These are phyloP conservation scores for Hirundo rustica DNA, from an alignment of 2,797 vertebrate species.

Conservation along the genomic window DNA sequence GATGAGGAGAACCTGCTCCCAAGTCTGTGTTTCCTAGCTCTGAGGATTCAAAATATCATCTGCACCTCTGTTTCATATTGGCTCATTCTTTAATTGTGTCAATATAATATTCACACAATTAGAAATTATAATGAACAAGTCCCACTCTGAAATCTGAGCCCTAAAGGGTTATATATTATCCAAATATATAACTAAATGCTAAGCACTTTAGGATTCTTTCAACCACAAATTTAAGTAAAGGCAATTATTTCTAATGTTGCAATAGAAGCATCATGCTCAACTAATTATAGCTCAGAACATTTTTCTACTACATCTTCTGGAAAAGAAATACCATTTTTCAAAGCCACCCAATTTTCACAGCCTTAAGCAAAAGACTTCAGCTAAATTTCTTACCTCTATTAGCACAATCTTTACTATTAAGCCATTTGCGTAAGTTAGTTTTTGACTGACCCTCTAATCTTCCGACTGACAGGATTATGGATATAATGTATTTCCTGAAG, in stretches of 20 bases:
- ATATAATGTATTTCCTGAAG: not conserved
- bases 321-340: not conserved
- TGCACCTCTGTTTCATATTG: not conserved
- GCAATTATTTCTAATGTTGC: not conserved
- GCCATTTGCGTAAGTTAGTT: not conserved
- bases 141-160: not conserved
- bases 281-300: slow-evolving; percentile 8
- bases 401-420: not conserved
- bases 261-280: not conserved
- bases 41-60: not conserved
- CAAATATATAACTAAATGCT: not conserved
- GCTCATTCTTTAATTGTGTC: not conserved
- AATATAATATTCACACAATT: not conserved
- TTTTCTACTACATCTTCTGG: not conserved
- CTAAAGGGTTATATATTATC: not conserved
- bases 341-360: not conserved
- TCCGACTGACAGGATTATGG: not conserved
- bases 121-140: not conserved
- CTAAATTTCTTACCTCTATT: not conserved
- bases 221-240: not conserved
- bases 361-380: not conserved
- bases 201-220: not conserved
- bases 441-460: not conserved
- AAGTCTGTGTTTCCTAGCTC: not conserved
- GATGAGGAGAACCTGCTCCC: not conserved